Base-by-base conservation (phyloP, 2,888 invertebrate species). In the Proisotoma minuta region DNA sequence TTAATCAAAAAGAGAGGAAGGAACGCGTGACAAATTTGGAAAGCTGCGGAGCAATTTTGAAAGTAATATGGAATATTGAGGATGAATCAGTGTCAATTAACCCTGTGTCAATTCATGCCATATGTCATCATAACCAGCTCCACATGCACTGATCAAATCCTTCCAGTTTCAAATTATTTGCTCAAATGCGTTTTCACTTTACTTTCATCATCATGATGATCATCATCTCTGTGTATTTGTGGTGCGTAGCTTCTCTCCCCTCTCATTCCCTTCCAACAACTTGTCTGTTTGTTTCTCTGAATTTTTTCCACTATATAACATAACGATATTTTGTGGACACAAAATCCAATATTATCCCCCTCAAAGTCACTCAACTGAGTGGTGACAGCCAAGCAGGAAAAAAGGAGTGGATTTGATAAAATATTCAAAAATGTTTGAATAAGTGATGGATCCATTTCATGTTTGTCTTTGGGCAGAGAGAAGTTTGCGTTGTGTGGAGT, bases 61-160 rank as follows among this genome's bases (percentile, higher is more conserved):
- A n/a, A 43, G 43, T 43, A 43, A 43, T 43, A 43, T 43, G 43
- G 43, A 43, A 43, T 43, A 43, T 43, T 43, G 43, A 43, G 18
- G 51, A 10, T 24, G 51, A 51, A 51, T 51, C 51, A 51, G 27
- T 51, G 51, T 51, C 51, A 51, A 51, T 51, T 51, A 51, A 51
- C 51, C 51, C 51, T 27, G 51, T 27, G 28, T 51, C 26, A 50
- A 50, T 50, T 50, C 50, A 27, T 27, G 15, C 51, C 51, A 51
- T 51, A 51, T 51, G 51, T 51, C 51, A 27, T 51, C 22, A 15
- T 8, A 22, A 8, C 20, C 51, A 22, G 4, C 49, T 23, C 8
- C 24, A 20, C 5, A n/a, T 43, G 34, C 34, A 15, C 15, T 43
- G 43, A 43, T 43, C 43, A 43, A 43, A 43, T 12, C 43, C 43